Evolutionary conservation across 2,797 vertebrate genomes (phyloP).

Genomic region (Esox lucius): DNA sequence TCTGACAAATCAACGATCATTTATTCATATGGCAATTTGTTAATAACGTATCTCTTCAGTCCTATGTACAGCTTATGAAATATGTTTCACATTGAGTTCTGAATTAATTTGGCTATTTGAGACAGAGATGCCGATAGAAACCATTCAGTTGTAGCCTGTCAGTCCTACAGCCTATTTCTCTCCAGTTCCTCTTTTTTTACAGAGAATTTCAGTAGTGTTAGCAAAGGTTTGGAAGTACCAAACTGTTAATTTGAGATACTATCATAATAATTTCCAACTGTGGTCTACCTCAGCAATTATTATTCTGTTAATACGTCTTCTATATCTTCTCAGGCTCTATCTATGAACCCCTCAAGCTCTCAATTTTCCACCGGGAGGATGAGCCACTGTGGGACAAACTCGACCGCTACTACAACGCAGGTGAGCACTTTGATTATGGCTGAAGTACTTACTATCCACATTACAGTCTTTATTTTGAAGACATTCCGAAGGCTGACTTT

Average conservation of each 20-base stretch:
- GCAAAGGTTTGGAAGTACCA: neutral
- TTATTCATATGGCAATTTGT: neutral
- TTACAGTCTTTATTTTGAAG: neutral
- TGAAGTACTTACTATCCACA: neutral
- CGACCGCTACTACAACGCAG: slow-evolving; percentile 89
- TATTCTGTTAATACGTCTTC: neutral
- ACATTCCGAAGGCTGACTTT: neutral
- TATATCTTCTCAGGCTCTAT: slow-evolving; percentile 83
- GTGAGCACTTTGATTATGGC: slow-evolving; percentile 69
- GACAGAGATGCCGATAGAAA: neutral
- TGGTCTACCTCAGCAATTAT: neutral
- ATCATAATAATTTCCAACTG: neutral
- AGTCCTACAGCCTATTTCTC: neutral
- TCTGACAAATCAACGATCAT: neutral
- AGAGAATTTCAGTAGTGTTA: neutral
- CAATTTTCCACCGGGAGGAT: slow-evolving; percentile 80
- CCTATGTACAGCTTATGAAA: neutral
- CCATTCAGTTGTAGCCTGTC: neutral
- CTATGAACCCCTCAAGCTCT: slow-evolving; percentile 95
- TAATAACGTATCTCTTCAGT: neutral
- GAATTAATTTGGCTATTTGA: neutral
- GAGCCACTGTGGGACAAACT: slow-evolving; percentile 92
- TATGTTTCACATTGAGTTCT: neutral
- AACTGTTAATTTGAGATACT: neutral
- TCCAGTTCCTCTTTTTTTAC: neutral